phyloP scores from a whole-genome alignment of 2,797 vertebrate genomes.

The Spinus pinus region DNA sequence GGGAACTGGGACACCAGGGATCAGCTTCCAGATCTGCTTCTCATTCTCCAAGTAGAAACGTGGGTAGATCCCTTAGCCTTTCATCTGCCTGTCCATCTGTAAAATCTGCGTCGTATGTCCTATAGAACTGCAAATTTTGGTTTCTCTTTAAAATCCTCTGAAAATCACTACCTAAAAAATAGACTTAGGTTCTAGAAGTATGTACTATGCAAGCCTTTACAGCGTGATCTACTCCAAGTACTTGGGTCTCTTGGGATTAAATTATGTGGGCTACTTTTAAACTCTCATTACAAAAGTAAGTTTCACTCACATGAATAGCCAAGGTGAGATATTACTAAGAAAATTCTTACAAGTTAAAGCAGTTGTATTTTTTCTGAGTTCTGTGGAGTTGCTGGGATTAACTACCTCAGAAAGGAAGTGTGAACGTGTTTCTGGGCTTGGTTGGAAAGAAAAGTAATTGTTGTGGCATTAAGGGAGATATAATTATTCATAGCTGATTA shows the following conservation, averaged over 20 bases:
- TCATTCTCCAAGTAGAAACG: neutral
- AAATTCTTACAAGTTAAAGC: neutral
- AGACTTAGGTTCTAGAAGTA: neutral
- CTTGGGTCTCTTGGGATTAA: neutral
- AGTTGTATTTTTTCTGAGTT: neutral
- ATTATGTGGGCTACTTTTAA: neutral
- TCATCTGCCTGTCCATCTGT: neutral
- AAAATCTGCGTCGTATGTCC: neutral
- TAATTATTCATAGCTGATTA: neutral
- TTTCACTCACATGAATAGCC: neutral
- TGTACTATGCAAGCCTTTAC: neutral
- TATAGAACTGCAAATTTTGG: neutral
- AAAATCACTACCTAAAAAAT: neutral
- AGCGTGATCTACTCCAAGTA: neutral
- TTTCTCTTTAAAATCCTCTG: conserved; percentile 29
- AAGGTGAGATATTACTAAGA: neutral
- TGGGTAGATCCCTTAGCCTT: conserved; percentile 33
- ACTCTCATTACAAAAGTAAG: neutral
- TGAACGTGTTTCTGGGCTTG: neutral
- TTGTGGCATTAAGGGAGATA: neutral
- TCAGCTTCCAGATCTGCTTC: neutral
- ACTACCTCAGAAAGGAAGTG: neutral
- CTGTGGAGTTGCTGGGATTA: neutral
- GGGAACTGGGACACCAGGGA: neutral
- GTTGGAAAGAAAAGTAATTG: neutral